A percentile compares a stretch with the other conserved stretches of the same genome.
These are phyloP conservation scores for Eudemis profundana DNA, from an alignment of 2,888 invertebrate genomes.

Conservation along the genomic window DNA sequence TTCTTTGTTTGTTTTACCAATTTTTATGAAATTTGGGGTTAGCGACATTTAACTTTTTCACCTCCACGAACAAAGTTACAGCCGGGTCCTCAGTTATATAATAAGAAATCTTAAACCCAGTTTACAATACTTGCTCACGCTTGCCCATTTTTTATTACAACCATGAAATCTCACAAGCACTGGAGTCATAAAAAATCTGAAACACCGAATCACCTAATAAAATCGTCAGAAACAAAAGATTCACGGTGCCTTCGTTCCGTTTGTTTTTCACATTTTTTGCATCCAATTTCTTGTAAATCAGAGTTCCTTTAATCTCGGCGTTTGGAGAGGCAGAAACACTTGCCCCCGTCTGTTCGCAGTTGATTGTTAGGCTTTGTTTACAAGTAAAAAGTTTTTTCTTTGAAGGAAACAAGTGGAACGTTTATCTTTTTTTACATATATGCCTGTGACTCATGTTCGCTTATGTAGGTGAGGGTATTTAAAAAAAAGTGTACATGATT, in stretches of 20 bases:
- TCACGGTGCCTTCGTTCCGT: constrained; percentile 7
- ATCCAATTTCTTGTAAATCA: constrained; percentile 35
- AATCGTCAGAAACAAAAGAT: constrained; percentile 21
- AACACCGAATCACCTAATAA: constrained; percentile 26
- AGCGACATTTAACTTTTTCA: no score
- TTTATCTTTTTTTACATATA: background rate
- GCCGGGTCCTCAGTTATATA: no score
- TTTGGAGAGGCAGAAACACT: constrained; percentile 18
- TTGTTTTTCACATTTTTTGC: constrained; percentile 26
- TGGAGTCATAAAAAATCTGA: constrained; percentile 7
- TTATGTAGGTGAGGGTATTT: background rate
- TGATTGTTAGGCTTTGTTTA: constrained; percentile 30
- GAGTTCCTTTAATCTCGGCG: constrained; percentile 27
- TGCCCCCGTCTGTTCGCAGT: constrained; percentile 18
- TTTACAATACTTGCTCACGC: background rate
- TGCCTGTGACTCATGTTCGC: background rate
- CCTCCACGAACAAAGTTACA: no score
- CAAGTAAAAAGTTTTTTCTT: background rate
- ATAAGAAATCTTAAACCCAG: background rate
- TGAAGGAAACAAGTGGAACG: background rate
- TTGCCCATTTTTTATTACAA: background rate
- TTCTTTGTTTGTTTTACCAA: no score
- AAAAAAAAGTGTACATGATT: no score
- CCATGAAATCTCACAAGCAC: background rate
- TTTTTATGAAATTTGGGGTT: no score